These are phyloP conservation scores for Pelodytes ibericus DNA, from an alignment of 2,797 vertebrate genomes.

Conservation along the genomic window DNA sequence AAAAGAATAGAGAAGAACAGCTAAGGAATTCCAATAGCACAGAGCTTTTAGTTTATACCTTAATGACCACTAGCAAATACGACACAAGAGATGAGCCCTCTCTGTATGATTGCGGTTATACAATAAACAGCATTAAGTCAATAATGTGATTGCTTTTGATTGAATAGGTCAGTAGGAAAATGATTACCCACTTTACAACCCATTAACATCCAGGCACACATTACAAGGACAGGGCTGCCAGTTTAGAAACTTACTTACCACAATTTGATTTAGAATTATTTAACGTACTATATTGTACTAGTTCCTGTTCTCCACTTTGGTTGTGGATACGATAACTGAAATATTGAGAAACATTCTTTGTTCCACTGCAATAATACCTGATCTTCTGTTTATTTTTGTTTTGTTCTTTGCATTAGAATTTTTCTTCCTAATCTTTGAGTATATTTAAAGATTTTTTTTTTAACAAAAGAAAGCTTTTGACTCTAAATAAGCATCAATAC, in stretches of 20 bases:
- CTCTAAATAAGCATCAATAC: too few relatives aligned
- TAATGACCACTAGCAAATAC: conserved; percentile 74
- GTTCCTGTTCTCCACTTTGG: background rate
- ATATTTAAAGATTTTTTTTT: too few relatives aligned
- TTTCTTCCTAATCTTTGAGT: too few relatives aligned
- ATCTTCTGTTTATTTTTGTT: too few relatives aligned
- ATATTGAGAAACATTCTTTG: too few relatives aligned
- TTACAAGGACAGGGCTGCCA: conserved; percentile 63
- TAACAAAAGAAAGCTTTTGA: too few relatives aligned
- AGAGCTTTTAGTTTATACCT: conserved; percentile 69
- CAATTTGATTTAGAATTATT: conserved; percentile 54
- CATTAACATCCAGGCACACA: conserved; percentile 74
- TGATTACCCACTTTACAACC: conserved; percentile 78
- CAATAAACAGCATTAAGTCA: conserved; percentile 74
- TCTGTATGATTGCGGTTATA: conserved; percentile 77
- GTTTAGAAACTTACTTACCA: conserved; percentile 76
- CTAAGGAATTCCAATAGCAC: conserved; percentile 69
- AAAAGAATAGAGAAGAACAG: background rate
- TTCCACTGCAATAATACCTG: too few relatives aligned
- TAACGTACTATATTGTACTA: too few relatives aligned
- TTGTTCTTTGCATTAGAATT: too few relatives aligned
- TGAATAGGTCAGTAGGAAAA: conserved; percentile 74
- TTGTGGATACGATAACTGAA: too few relatives aligned
- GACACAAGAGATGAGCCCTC: conserved; percentile 69
- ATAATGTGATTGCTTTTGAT: conserved; percentile 76